These are phyloP conservation scores for Lepas anatifera DNA, from an alignment of 2,888 invertebrate species.

Conservation along the genomic window DNA sequence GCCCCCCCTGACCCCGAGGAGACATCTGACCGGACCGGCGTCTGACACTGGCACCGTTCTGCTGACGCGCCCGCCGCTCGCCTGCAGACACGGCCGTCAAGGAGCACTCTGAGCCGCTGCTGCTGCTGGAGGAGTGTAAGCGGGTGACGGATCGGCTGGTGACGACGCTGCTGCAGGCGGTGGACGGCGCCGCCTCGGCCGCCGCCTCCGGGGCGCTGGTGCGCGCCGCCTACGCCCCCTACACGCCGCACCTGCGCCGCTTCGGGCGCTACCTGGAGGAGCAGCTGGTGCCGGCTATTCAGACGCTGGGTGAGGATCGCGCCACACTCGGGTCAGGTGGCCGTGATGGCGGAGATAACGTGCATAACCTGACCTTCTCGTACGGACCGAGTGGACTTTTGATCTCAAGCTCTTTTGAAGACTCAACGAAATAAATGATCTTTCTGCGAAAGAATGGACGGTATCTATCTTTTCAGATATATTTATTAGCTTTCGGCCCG, in stretches of 20 bases:
- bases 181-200: neutral
- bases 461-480: too few relatives aligned
- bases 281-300: neutral
- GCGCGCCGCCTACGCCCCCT: neutral
- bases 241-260: neutral
- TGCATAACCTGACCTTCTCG: neutral
- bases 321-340: too few relatives aligned
- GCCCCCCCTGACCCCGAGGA: too few relatives aligned
- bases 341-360: too few relatives aligned
- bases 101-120: constrained; percentile 2
- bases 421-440: too few relatives aligned
- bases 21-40: too few relatives aligned
- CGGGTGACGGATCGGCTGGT: neutral
- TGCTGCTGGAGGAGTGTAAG: constrained; percentile 7
- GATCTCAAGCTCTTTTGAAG: too few relatives aligned
- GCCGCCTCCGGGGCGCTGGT: neutral
- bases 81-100: neutral
- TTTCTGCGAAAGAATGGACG: too few relatives aligned
- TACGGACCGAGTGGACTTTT: too few relatives aligned
- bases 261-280: constrained; percentile 6
- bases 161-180: neutral
- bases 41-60: too few relatives aligned
- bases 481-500: too few relatives aligned
- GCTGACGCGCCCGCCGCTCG: too few relatives aligned
- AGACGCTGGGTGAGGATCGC: neutral